phyloP scores from a whole-genome alignment of 2,888 invertebrate species.

The Xestobium rufovillosum region DNA sequence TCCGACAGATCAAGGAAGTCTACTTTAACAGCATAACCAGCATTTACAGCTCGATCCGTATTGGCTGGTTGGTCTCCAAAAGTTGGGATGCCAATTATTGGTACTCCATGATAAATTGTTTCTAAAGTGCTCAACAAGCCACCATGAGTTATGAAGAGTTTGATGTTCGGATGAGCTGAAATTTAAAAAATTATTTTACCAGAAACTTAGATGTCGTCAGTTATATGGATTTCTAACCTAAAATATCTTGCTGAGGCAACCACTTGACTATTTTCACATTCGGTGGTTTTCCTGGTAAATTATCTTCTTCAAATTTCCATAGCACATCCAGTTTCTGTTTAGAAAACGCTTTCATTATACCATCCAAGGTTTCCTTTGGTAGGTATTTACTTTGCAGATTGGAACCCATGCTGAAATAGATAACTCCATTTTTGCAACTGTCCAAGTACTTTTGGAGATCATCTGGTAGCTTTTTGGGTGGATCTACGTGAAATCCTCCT shows the following conservation, averaged over 20 bases:
- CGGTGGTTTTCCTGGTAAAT: conserved; percentile 21
- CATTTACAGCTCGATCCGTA: not conserved
- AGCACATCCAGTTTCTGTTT: conserved; percentile 55
- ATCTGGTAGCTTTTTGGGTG: conserved; percentile 30
- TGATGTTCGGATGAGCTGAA: conserved; percentile 3
- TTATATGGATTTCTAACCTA: not conserved
- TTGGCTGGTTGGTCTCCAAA: not conserved
- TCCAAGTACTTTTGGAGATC: conserved; percentile 49
- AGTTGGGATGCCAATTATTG: not conserved
- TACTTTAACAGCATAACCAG: not conserved
- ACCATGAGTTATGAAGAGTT: not conserved
- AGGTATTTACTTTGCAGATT: conserved; percentile 50
- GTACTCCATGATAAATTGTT: not conserved
- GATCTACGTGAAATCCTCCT: conserved; percentile 47
- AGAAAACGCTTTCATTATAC: conserved; percentile 51
- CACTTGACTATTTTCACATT: not conserved
- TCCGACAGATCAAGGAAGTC: not conserved
- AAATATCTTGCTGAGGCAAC: not conserved
- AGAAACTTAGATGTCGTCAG: not conserved
- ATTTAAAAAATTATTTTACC: not conserved
- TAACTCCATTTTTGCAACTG: conserved; percentile 46
- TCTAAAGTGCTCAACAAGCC: not conserved
- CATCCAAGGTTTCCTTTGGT: conserved; percentile 45
- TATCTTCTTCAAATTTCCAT: conserved; percentile 62
- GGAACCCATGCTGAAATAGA: conserved; percentile 56